A percentile compares a stretch with the other conserved stretches of the same genome.
These are phyloP conservation scores for Pangasius krempfi DNA, from an alignment of 2,797 vertebrate species.

Conservation along the genomic window DNA sequence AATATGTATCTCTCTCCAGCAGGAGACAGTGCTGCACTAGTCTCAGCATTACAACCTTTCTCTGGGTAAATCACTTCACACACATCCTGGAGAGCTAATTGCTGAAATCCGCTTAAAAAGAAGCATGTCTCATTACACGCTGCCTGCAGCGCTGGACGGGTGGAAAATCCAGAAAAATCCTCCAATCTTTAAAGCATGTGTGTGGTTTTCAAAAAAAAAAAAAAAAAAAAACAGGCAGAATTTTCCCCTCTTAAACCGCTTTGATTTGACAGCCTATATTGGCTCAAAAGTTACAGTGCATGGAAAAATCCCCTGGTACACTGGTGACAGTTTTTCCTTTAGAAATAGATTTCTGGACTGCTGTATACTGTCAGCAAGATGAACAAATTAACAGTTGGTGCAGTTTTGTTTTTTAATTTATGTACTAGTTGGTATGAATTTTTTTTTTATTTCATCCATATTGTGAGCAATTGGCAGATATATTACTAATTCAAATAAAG, in stretches of 20 bases:
- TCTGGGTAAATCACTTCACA: slow-evolving; percentile 44
- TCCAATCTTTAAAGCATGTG: neutral
- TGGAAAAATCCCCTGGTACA: neutral
- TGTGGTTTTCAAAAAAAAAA: neutral
- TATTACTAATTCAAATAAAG: neutral
- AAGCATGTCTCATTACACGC: slow-evolving; percentile 69
- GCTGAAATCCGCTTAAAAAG: slow-evolving; percentile 70
- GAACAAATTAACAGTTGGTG: neutral
- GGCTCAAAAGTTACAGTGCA: neutral
- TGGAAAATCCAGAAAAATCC: slow-evolving; percentile 60
- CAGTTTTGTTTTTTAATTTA: neutral
- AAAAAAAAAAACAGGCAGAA: neutral
- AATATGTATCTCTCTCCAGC: slow-evolving; percentile 57
- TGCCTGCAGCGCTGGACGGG: slow-evolving; percentile 58
- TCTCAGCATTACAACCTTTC: neutral
- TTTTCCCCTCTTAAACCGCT: neutral
- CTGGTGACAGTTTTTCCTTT: slow-evolving; percentile 9
- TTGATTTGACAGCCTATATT: slow-evolving; percentile 38
- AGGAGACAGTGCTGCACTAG: slow-evolving; percentile 71
- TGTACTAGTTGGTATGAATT: neutral
- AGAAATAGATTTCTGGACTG: neutral
- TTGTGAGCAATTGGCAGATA: neutral
- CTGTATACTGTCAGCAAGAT: neutral
- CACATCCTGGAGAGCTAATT: slow-evolving; percentile 65
- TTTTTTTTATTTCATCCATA: too few relatives aligned